These are phyloP conservation scores for Camponotus fellah DNA, from an alignment of 2,888 invertebrate genomes.

Conservation along the genomic window DNA sequence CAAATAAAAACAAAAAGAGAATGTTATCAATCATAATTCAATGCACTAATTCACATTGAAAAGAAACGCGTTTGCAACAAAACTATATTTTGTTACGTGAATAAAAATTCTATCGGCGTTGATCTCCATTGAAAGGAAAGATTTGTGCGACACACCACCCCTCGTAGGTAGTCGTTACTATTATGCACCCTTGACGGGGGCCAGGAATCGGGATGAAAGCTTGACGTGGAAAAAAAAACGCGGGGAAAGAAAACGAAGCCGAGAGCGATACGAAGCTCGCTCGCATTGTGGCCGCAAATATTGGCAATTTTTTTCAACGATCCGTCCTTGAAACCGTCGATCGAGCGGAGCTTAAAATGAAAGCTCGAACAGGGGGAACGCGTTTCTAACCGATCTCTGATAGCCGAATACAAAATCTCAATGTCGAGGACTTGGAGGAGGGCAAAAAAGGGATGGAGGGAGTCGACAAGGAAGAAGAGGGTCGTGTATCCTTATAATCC, in stretches of 20 bases:
- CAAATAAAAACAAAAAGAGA: not conserved
- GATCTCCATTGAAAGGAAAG: not conserved
- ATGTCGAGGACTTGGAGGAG: not conserved
- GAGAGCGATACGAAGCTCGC: slow-evolving; percentile 31
- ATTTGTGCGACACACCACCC: not conserved
- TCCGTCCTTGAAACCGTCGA: slow-evolving; percentile 70
- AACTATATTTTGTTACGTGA: not conserved
- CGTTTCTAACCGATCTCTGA: slow-evolving; percentile 16
- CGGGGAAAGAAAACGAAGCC: not conserved
- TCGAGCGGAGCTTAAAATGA: slow-evolving; percentile 64
- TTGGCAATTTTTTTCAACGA: slow-evolving; percentile 72
- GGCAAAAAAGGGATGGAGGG: not conserved
- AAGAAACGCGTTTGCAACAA: not conserved
- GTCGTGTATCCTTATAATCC: slow-evolving; percentile 22
- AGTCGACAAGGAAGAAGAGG: not conserved
- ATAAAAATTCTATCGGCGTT: not conserved
- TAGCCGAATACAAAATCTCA: slow-evolving; percentile 13
- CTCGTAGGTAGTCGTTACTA: not conserved
- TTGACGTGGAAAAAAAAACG: slow-evolving; percentile 21
- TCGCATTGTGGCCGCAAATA: slow-evolving; percentile 63
- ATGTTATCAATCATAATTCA: too few relatives aligned
- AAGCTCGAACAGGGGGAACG: slow-evolving; percentile 53
- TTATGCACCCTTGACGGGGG: not conserved
- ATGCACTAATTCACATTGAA: not conserved
- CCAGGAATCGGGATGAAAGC: slow-evolving; percentile 2